phyloP scores from a whole-genome alignment of 53 echinoderm and acorn worm species.

The Luidia sarsii region DNA sequence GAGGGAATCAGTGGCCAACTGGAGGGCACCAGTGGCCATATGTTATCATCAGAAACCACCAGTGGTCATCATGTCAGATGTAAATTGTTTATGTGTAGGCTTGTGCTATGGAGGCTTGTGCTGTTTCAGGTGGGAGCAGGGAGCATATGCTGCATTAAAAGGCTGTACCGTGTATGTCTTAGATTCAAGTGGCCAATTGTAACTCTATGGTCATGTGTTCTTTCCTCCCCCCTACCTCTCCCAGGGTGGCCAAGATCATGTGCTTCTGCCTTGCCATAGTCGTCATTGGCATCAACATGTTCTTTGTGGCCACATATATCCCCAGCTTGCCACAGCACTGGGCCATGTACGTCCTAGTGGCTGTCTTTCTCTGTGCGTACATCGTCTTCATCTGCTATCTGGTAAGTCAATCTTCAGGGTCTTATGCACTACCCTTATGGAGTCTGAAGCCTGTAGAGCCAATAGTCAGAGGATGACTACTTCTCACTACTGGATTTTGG shows the following conservation, averaged over 20 bases:
- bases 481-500: background rate
- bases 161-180: no score
- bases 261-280: constrained; percentile 61
- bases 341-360: constrained; percentile 73
- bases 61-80: no score
- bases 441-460: background rate
- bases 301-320: constrained; percentile 78
- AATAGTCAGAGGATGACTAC: background rate
- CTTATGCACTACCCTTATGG: background rate
- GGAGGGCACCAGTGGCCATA: no score
- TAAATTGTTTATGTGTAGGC: no score
- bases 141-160: no score
- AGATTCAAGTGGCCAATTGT: no score
- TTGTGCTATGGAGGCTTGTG: no score
- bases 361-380: constrained; percentile 65
- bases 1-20: no score
- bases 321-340: constrained; percentile 73
- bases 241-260: constrained; percentile 69
- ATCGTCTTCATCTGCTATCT: constrained; percentile 75
- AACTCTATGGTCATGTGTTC: no score
- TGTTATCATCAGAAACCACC: no score
- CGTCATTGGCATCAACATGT: constrained; percentile 89
- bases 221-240: no score
- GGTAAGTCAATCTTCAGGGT: constrained; percentile 59
- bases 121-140: no score